Conservation (phyloP, 2,888 invertebrate genomes). For the Acrocera orbiculus region DNA sequence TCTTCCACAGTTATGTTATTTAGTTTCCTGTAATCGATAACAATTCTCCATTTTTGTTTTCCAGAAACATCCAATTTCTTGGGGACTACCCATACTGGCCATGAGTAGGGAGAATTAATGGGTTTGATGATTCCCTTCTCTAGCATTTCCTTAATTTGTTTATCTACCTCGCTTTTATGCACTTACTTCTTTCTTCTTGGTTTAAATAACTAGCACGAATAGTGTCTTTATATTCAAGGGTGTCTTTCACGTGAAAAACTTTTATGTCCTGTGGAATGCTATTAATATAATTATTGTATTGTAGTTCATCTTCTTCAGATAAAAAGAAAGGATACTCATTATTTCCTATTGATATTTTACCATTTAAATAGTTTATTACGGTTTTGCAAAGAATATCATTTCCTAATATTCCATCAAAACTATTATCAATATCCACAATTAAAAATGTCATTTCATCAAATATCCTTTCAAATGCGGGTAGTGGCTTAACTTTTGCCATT, state of each 20-base stretch:
- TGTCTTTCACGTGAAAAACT: too few relatives aligned
- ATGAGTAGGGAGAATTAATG: slow-evolving; percentile 4
- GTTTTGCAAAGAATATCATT: background rate
- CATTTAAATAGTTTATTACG: background rate
- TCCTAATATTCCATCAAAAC: background rate
- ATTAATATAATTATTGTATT: background rate
- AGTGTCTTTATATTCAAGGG: background rate
- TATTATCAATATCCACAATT: background rate
- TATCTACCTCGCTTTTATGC: slow-evolving; percentile 2
- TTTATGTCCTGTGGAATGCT: background rate
- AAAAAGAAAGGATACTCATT: slow-evolving; percentile 1
- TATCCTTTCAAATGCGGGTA: too few relatives aligned
- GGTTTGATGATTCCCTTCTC: slow-evolving; percentile 12
- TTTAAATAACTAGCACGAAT: slow-evolving; percentile 1
- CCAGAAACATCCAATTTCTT: slow-evolving; percentile 4
- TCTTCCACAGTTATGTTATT: slow-evolving; percentile 12
- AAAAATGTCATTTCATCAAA: background rate
- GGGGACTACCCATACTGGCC: slow-evolving; percentile 4
- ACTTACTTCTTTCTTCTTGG: slow-evolving; percentile 1
- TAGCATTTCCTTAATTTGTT: slow-evolving; percentile 10
- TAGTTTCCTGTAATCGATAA: slow-evolving; percentile 3
- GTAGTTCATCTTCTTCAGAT: background rate
- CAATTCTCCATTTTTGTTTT: slow-evolving; percentile 7
- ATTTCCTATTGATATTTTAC: background rate
- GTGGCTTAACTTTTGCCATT: too few relatives aligned